Conservation (phyloP, 30 jellyfish, hydroid and myxozoan species). For the Chrysaora quinquecirrha region DNA sequence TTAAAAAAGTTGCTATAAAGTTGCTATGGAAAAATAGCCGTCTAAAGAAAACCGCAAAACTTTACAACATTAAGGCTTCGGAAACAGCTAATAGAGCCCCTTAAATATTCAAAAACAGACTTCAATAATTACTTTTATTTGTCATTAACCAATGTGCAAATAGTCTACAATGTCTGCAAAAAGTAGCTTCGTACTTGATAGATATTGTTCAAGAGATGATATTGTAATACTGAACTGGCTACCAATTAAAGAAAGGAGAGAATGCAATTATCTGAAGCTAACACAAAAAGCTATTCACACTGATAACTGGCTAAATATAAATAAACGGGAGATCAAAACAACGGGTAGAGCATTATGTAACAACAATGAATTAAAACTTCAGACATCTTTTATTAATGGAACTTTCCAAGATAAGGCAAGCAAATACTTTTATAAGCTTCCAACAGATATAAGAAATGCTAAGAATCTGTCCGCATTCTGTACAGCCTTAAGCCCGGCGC, state of each 20-base stretch:
- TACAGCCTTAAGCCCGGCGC: neutral
- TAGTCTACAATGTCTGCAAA: slow-evolving; percentile 47
- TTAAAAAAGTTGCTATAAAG: no score
- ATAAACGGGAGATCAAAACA: slow-evolving; percentile 46
- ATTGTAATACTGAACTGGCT: slow-evolving; percentile 29
- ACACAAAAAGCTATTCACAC: slow-evolving; percentile 27
- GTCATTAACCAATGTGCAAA: slow-evolving; percentile 37
- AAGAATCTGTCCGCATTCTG: neutral
- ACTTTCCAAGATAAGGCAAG: slow-evolving; percentile 51
- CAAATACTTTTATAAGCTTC: slow-evolving; percentile 31
- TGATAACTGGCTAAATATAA: slow-evolving; percentile 56
- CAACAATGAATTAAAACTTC: slow-evolving; percentile 41
- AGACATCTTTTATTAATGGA: slow-evolving; percentile 25
- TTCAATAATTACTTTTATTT: neutral
- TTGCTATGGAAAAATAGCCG: no score
- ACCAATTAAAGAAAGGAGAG: slow-evolving; percentile 53
- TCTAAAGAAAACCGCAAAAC: no score
- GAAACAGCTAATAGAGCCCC: no score
- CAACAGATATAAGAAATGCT: slow-evolving; percentile 22
- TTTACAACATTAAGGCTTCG: no score
- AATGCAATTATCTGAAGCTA: slow-evolving; percentile 40
- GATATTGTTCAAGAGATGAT: slow-evolving; percentile 34
- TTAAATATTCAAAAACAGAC: no score
- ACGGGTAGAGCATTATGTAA: slow-evolving; percentile 28
- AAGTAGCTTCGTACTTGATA: slow-evolving; percentile 47